A percentile compares a stretch with the other conserved stretches of the same genome.
phyloP scores from a whole-genome alignment of 2,888 invertebrate genomes.

The Craniophora ligustri region DNA sequence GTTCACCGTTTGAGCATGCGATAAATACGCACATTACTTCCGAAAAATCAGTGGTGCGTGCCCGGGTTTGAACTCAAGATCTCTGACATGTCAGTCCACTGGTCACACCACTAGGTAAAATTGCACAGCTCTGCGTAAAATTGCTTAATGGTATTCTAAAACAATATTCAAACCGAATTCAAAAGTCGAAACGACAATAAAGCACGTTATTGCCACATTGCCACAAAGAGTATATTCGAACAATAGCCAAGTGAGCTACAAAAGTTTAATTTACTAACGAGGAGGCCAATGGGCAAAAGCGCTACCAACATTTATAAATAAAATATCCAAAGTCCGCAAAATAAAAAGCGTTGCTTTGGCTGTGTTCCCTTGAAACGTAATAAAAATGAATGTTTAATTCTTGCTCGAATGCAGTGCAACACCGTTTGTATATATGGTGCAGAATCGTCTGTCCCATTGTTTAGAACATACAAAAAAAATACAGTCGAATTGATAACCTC shows the following conservation, averaged over 20 bases:
- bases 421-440: conserved; percentile 17
- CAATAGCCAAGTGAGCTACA: conserved; percentile 10
- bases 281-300: conserved; percentile 32
- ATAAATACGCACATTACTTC: no score
- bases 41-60: no score
- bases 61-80: no score
- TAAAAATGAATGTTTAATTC: conserved; percentile 69
- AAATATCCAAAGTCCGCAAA: conserved; percentile 46
- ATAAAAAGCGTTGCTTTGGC: conserved; percentile 54
- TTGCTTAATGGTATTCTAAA: no score
- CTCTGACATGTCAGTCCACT: no score
- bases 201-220: background rate
- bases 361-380: conserved; percentile 57
- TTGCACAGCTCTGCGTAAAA: no score
- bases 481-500: no score
- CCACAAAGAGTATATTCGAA: conserved; percentile 10
- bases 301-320: conserved; percentile 49
- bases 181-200: background rate
- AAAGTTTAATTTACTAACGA: conserved; percentile 40
- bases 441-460: conserved; percentile 22
- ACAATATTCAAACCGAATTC: background rate
- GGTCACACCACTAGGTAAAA: no score
- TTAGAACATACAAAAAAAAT: background rate
- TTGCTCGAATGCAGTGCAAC: conserved; percentile 54
- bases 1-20: no score